Evolutionary conservation across 1,140 invertebrate species (phyloP), one percentile per base, ranked within the genome.

Genomic region (Apis dorsata): DNA sequence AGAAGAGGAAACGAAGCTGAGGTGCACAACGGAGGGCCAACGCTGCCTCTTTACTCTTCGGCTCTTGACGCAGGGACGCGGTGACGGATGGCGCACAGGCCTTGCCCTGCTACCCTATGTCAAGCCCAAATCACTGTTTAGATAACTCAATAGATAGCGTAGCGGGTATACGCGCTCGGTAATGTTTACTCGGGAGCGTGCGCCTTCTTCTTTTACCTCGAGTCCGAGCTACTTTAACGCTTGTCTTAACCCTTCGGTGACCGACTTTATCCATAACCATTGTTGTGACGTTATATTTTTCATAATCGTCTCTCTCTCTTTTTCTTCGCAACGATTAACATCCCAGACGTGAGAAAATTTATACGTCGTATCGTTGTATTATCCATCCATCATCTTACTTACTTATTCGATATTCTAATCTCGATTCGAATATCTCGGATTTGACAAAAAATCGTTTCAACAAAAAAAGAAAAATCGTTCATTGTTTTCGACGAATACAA

Each of bases 101-200:
- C 71, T 78, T 74, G 51, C 79, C 53, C 83, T 79, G 80, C 68
- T 88, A 79, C 21, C 76, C 72, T 55, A 77, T 88, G 87, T 88
- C 87, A 88, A 70, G 66, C 81, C 80, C 83, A 76, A 88, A 88
- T 88, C 84, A 71, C 77, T 88, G 82, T 77, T 88, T 88, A 88
- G 86, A 88, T 88, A 88, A 88, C 86, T 88, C 79, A 88, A 88
- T 88, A 88, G 79, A 88, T 88, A 88, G 87, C 74, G 69, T 17
- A 21, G 62, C 70, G 71, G 81, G 72, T 74, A 72, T 60, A 57
- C 9, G 57, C 9, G 62, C 60, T 84, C 21, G 55, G 68, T 73
- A 73, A 80, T 72, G 60, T 66, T 62, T 19, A 84, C 69, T 44
- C 34, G 53, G 79, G 79, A 60, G 62, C 65, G 75, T 53, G 71